A percentile compares a stretch with the other conserved stretches of the same genome.
Evolutionary conservation across 2,113 vertebrate genomes (phyloP).

Genomic region (Rissa tridactyla): DNA sequence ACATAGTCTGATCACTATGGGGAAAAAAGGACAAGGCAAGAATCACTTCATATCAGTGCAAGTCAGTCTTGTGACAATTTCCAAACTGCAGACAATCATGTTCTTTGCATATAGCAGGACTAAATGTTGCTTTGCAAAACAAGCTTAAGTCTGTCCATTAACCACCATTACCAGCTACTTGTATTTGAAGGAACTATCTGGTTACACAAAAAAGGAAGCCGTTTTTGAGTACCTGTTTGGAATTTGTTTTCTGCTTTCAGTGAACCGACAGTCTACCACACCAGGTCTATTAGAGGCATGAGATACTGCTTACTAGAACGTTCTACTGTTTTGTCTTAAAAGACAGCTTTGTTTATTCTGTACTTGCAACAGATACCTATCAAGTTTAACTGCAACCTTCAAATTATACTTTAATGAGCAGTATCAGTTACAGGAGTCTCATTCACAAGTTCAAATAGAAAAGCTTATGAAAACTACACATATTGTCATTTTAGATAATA

Average conservation of each 20-base stretch:
- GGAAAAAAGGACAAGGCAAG: not conserved
- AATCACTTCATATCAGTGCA: not conserved
- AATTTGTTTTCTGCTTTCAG: not conserved
- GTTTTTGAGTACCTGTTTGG: not conserved
- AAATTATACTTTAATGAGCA: slow-evolving; percentile 41
- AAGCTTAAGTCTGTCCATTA: not conserved
- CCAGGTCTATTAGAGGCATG: not conserved
- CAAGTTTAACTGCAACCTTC: not conserved
- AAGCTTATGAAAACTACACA: not conserved
- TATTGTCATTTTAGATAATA: not conserved
- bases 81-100: not conserved
- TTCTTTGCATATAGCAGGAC: not conserved
- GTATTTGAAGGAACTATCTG: not conserved
- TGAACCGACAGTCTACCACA: not conserved
- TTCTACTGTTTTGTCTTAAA: not conserved
- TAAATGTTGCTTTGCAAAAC: not conserved
- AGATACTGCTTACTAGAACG: not conserved
- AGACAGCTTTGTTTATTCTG: not conserved
- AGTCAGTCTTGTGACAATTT: not conserved
- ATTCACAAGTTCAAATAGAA: not conserved
- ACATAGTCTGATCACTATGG: not conserved
- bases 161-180: not conserved
- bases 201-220: not conserved
- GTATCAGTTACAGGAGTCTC: slow-evolving; percentile 23
- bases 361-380: not conserved